These are phyloP conservation scores for Pseudomyrmex gracilis DNA, from an alignment of 1,140 invertebrate genomes.

Conservation along the genomic window DNA sequence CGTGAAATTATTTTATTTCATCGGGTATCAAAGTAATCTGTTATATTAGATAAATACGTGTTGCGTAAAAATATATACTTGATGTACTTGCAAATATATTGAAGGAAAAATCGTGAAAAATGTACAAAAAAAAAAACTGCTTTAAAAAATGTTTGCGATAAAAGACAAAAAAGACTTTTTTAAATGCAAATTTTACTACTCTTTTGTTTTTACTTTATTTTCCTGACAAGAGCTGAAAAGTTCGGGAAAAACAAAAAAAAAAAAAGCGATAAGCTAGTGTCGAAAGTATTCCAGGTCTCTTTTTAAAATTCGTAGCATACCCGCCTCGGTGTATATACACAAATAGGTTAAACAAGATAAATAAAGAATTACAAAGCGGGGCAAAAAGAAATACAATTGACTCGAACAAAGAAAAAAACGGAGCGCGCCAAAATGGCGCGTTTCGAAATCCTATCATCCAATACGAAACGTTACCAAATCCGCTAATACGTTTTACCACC, in stretches of 20 bases:
- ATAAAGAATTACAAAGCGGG: neutral
- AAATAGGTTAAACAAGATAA: slow-evolving; percentile 1
- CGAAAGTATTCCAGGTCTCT: neutral
- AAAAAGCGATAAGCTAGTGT: neutral
- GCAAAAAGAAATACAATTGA: slow-evolving; percentile 8
- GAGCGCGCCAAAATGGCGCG: neutral
- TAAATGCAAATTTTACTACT: neutral
- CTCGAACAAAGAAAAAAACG: neutral
- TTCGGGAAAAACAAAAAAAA: neutral
- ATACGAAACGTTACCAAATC: slow-evolving; percentile 24
- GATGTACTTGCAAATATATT: no score
- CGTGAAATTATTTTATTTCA: no score
- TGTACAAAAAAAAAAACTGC: neutral
- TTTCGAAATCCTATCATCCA: slow-evolving; percentile 27
- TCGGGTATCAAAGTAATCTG: no score
- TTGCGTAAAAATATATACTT: no score
- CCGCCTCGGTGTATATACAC: neutral
- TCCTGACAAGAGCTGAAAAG: slow-evolving; percentile 7
- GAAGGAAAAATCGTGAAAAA: neutral
- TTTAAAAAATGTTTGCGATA: neutral
- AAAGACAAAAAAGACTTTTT: neutral
- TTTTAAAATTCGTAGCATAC: slow-evolving; percentile 4
- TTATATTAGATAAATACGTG: no score
- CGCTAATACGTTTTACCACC: slow-evolving; percentile 30
- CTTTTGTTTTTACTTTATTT: neutral